Percentiles rank a stretch among this genome's conserved stretches.
phyloP scores from a whole-genome alignment of 2,113 vertebrate genomes.

The Tiliqua scincoides region DNA sequence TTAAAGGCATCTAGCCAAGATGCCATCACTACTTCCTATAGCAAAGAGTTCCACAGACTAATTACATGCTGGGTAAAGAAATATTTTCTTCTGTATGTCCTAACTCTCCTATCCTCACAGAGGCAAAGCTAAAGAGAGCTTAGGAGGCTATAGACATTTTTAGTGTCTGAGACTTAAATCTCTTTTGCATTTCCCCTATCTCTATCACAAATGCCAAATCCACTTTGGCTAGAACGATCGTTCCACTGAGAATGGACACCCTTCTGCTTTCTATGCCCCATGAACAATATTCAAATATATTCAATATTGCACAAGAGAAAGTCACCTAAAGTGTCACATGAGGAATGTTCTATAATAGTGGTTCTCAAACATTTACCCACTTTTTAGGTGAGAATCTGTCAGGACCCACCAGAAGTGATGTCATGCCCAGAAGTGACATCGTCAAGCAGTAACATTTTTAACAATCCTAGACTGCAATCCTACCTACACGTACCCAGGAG shows the following conservation, averaged over 20 bases:
- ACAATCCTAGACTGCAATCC: no score
- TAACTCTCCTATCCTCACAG: neutral
- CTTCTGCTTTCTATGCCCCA: neutral
- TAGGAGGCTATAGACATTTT: neutral
- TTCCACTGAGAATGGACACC: neutral
- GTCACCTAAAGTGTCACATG: neutral
- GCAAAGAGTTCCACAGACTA: no score
- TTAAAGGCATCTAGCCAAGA: no score
- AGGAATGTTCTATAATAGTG: neutral
- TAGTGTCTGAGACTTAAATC: neutral
- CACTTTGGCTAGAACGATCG: neutral
- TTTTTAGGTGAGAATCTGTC: no score
- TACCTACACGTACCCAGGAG: no score
- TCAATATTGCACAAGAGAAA: neutral
- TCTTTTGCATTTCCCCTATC: neutral
- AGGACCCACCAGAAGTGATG: no score
- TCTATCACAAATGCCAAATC: neutral
- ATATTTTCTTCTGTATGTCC: no score
- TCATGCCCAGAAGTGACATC: no score
- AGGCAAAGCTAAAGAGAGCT: neutral
- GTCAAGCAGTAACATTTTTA: no score
- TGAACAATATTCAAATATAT: neutral
- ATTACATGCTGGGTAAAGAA: no score
- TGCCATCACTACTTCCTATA: no score
- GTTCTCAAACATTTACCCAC: no score